Percentiles rank a stretch among this genome's conserved stretches.
Conservation (phyloP, 1,140 invertebrate genomes). For the Scaptomyza hsui region DNA sequence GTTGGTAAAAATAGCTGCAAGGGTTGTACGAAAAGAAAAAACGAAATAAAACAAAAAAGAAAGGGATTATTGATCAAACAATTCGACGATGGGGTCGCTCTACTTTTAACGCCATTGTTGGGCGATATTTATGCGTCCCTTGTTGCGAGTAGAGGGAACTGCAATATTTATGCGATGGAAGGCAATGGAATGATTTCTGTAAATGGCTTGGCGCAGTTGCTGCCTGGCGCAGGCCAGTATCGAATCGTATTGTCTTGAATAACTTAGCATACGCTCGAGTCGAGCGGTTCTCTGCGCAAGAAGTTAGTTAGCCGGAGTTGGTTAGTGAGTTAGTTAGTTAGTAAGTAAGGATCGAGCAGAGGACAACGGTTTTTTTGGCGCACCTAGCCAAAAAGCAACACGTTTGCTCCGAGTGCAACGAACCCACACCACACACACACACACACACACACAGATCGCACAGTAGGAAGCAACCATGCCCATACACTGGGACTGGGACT, state of each 20-base stretch:
- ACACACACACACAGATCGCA: background rate
- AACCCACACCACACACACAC: conserved; percentile 24
- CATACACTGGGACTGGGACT: conserved; percentile 80
- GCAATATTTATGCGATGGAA: conserved; percentile 34
- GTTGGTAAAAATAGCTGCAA: conserved; percentile 59
- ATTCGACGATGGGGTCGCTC: conserved; percentile 23
- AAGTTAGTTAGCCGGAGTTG: conserved; percentile 27
- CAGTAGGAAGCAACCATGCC: conserved; percentile 47
- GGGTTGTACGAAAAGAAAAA: conserved; percentile 33
- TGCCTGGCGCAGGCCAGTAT: conserved; percentile 33
- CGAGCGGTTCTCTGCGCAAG: conserved; percentile 16
- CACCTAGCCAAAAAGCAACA: conserved; percentile 74
- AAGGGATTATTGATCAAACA: conserved; percentile 77
- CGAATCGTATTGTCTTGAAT: conserved; percentile 13
- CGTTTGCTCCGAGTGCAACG: conserved; percentile 78
- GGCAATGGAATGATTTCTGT: conserved; percentile 34
- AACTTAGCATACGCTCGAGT: conserved; percentile 31
- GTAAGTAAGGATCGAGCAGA: conserved; percentile 70
- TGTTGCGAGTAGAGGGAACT: background rate
- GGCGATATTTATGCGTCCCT: conserved; percentile 7
- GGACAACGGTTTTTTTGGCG: conserved; percentile 82
- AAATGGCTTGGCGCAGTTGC: conserved; percentile 45
- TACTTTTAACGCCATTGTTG: background rate
- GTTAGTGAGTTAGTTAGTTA: conserved; percentile 47
- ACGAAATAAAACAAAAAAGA: too few relatives aligned